Evolutionary conservation across 2,888 invertebrate genomes (phyloP).

Genomic region (Dermolepida albohirtum): DNA sequence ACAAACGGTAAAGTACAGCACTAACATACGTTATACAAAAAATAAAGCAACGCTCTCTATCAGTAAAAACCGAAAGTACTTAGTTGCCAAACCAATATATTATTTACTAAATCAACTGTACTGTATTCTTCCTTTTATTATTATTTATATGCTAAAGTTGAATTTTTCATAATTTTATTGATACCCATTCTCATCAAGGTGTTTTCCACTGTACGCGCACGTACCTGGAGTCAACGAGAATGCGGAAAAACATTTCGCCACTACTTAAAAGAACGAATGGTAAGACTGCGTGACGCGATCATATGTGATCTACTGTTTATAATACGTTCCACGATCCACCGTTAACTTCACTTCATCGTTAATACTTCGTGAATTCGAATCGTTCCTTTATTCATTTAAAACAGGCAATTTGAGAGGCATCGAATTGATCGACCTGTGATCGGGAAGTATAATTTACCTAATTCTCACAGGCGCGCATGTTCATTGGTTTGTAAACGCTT

Average conservation of each 20-base stretch:
- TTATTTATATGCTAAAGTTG: neutral
- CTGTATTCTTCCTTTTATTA: no score
- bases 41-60: no score
- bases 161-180: neutral
- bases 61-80: no score
- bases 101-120: no score
- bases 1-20: no score
- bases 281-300: constrained; percentile 51
- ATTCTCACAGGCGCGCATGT: constrained; percentile 16
- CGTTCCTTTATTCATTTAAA: constrained; percentile 19
- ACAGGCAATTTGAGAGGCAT: constrained; percentile 1
- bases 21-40: no score
- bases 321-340: constrained; percentile 30
- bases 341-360: constrained; percentile 26
- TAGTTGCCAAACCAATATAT: no score
- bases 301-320: constrained; percentile 44
- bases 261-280: constrained; percentile 49
- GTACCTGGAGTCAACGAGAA: constrained; percentile 42
- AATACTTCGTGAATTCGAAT: constrained; percentile 28
- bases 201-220: constrained; percentile 13
- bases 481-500: neutral
- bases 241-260: constrained; percentile 51
- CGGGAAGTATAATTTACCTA: constrained; percentile 15
- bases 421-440: constrained; percentile 25
- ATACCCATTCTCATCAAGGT: constrained; percentile 15